Evolutionary conservation across 1,140 invertebrate species (phyloP), one percentile per base, ranked within the genome.

Genomic region (Drosophila cardini): DNA sequence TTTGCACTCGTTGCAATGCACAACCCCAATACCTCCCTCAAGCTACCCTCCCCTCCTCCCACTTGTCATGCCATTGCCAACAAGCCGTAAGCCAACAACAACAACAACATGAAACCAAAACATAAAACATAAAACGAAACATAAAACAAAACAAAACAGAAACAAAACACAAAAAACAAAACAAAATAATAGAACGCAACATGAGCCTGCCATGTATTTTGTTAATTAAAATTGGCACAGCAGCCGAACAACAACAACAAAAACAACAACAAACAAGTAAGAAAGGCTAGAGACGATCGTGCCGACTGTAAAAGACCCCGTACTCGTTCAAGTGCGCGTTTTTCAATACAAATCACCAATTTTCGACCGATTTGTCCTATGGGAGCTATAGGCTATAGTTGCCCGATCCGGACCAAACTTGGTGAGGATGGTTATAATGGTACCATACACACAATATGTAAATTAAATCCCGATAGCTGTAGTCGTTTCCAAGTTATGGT

Each of bases 211-310:
- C 78, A 81, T 85, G 81, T 85, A 86, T 70, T 84, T 86, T 81
- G 81, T 85, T 86, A 85, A 85, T 85, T 85, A 86, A 85, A 85
- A 85, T 85, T 86, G 82, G 78, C 82, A 76, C 76, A 74, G 64
- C 82, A 64, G 50, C 77, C 26, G 6, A 32, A 56, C n/a, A 18
- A 50, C 42, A 52, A 55, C 48, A 62, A 53, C 34, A 57, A 63
- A 9, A 32, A 48, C n/a, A 16, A 50, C 34, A 43, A 46, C 48
- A 42, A 79, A 40, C 77, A 75, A n/a, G n/a, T n/a, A n/a, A n/a
- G n/a, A n/a, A n/a, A n/a, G n/a, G n/a, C n/a, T n/a, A n/a, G n/a
- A n/a, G n/a, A n/a, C n/a, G n/a, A n/a, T n/a, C n/a, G n/a, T n/a
- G n/a, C n/a, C n/a, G n/a, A n/a, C n/a, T n/a, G n/a, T n/a, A n/a